These are phyloP conservation scores for Yponomeuta sedellus DNA, from an alignment of 2,888 invertebrate genomes.

Conservation along the genomic window DNA sequence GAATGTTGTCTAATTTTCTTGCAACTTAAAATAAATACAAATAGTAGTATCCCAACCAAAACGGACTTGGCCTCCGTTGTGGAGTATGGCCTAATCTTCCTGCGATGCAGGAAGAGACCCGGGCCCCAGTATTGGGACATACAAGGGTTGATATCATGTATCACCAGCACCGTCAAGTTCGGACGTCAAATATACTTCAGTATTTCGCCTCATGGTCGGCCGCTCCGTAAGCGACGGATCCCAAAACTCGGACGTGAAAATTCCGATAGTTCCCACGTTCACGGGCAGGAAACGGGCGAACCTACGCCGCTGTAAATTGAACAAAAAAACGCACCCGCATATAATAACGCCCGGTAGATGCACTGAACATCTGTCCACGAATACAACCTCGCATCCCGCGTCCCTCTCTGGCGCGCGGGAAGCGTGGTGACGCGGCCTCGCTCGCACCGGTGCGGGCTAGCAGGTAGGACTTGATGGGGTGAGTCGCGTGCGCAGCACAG, in stretches of 20 bases:
- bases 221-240: conserved; percentile 1
- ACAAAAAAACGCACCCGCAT: conserved; percentile 58
- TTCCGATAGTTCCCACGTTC: conserved; percentile 27
- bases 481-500: conserved; percentile 18
- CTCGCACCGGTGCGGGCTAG: conserved; percentile 22
- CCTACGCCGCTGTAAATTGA: conserved; percentile 10
- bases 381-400: conserved; percentile 23
- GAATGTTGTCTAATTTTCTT: too few species aligned
- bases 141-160: too few species aligned
- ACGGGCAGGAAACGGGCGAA: conserved; percentile 29
- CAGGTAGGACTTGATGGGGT: conserved; percentile 32
- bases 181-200: neutral
- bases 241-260: conserved; percentile 9
- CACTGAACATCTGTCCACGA: conserved; percentile 60
- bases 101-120: too few species aligned
- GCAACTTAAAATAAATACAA: too few species aligned
- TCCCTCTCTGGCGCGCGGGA: conserved; percentile 27
- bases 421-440: conserved; percentile 25
- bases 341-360: conserved; percentile 36
- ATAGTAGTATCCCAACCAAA: too few species aligned
- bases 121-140: too few species aligned
- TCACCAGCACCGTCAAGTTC: too few species aligned
- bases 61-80: too few species aligned
- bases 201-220: neutral
- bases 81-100: too few species aligned